Percentiles rank a stretch among this genome's conserved stretches.
Conservation (phyloP, 2,113 vertebrate species). For the Panthera uncia region DNA sequence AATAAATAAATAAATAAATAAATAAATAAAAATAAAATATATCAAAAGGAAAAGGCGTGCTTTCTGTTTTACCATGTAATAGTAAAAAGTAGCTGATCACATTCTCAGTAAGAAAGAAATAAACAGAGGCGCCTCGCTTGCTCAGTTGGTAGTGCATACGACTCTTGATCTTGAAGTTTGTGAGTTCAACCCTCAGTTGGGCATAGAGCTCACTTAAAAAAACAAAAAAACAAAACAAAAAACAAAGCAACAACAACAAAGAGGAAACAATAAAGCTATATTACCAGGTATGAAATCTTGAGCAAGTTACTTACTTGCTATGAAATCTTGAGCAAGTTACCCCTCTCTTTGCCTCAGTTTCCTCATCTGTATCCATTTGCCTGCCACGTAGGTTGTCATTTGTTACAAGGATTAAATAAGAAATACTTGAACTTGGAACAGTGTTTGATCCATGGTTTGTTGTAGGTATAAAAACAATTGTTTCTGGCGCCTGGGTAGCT, state of each 20-base stretch:
- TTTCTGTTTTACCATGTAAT: not conserved
- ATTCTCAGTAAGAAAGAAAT: not conserved
- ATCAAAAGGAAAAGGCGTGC: not conserved
- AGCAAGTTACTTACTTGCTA: not conserved
- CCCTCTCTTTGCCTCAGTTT: not conserved
- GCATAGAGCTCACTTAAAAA: not conserved
- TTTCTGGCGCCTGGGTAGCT: not conserved
- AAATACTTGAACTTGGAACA: not conserved
- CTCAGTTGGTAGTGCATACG: accelerated
- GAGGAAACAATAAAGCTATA: not conserved
- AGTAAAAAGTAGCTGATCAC: not conserved
- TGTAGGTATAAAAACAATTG: not conserved
- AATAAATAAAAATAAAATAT: not conserved
- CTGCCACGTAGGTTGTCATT: not conserved
- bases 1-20: too few species aligned
- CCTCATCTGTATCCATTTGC: not conserved
- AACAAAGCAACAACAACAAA: not conserved
- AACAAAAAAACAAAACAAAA: not conserved
- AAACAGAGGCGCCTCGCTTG: not conserved
- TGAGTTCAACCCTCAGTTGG: not conserved
- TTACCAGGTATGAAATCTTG: not conserved
- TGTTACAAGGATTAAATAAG: not conserved
- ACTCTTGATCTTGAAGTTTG: not conserved
- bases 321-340: not conserved
- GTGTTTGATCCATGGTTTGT: not conserved